A percentile compares a stretch with the other conserved stretches of the same genome.
These are phyloP conservation scores for Chascanopsetta lugubris DNA, from an alignment of 2,113 vertebrate species.

Conservation along the genomic window DNA sequence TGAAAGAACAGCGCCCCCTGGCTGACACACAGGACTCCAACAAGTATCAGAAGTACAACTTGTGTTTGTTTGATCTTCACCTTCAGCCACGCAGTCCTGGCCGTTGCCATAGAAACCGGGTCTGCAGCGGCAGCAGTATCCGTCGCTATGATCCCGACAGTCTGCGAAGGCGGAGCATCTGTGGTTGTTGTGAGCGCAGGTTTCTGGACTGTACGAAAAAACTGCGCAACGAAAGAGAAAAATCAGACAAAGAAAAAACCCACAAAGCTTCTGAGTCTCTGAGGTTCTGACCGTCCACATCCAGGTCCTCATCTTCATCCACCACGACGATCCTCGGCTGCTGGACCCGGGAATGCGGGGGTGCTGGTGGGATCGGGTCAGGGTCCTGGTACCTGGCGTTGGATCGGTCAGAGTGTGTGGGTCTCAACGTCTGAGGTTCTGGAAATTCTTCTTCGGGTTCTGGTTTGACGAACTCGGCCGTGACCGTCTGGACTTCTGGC, in stretches of 20 bases:
- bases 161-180: slow-evolving; percentile 87
- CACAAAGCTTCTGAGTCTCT: not conserved
- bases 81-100: slow-evolving; percentile 90
- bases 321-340: slow-evolving; percentile 84
- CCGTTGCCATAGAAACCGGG: slow-evolving; percentile 93
- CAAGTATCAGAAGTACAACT: no score
- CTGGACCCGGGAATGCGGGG: slow-evolving; percentile 66
- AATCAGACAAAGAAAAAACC: not conserved
- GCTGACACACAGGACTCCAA: no score
- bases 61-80: slow-evolving; percentile 67
- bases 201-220: slow-evolving; percentile 87
- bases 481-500: not conserved
- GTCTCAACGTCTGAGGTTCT: slow-evolving; percentile 1
- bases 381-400: slow-evolving; percentile 7
- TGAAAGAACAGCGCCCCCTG: no score
- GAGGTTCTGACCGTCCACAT: slow-evolving; percentile 83
- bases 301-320: slow-evolving; percentile 71
- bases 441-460: slow-evolving; percentile 2
- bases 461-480: not conserved
- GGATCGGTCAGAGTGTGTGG: not conserved
- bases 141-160: slow-evolving; percentile 85
- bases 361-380: slow-evolving; percentile 41
- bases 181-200: slow-evolving; percentile 84
- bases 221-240: slow-evolving; percentile 74
- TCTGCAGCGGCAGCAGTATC: slow-evolving; percentile 91